Evolutionary conservation across 2,888 invertebrate genomes (phyloP), one percentile per base, ranked within the genome.

Genomic region (Oscheius myriophilus): DNA sequence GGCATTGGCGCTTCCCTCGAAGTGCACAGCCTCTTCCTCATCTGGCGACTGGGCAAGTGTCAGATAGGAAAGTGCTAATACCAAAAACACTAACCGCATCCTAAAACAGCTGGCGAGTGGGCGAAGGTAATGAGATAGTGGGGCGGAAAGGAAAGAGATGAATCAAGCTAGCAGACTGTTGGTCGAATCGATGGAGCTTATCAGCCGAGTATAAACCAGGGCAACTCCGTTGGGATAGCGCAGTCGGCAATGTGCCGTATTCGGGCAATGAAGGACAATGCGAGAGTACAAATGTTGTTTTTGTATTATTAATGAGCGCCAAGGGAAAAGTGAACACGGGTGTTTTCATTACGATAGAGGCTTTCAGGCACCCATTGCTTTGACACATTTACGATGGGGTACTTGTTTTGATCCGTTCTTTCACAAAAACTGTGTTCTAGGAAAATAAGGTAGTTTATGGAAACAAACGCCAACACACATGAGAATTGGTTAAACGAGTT

Each of bases 1-100:
- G 21, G 58, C 61, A 54, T 73, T 76, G 11, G 61, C 76, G 70
- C 76, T 76, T 49, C 76, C 76, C 61, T 76, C 76, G 43, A 76
- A 70, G 39, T 72, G 70, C 63, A 76, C 73, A 52, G 70, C 59
- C 63, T 76, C 76, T 51, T 76, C 76, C 61, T 76, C 76, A 63
- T 76, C 76, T 43, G 72, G 70, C 53, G 76, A 76, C 54, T 76
- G 76, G 1, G 76, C 69, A 14, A 41, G 14, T 12, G 25, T 43
- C n/a, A 52, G 14, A 53, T 42, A 25, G 23, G 23, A 14, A 23
- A 63, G 26, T 21, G 42, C 42, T 53, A 63, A 52, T 18, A 63
- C 14, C 42, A 46, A 51, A 53, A 63, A 45, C 12, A 61, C 26
- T 61, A 61, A 26, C 49, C 61, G 61, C 61, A 61, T 61, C 39